Base-by-base conservation (phyloP, 92 coral and sea anemone species). In the Blastomussa wellsi region DNA sequence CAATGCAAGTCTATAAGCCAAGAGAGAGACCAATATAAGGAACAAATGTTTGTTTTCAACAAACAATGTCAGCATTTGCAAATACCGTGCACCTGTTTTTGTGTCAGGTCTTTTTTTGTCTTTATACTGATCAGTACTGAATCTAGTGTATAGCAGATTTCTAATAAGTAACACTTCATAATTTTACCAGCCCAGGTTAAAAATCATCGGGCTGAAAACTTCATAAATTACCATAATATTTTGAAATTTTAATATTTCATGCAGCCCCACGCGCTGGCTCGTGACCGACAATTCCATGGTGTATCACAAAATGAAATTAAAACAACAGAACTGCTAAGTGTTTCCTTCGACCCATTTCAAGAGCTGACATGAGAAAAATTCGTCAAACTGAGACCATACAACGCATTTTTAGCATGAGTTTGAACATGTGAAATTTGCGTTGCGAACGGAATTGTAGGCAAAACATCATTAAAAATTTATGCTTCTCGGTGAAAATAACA, bases 381-480 rank as follows among this genome's bases (percentile, higher is more conserved):
- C 5, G 15, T 0, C 28, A 57, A 57, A 57, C 0, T 57, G 0
- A 20, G 29, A n/a, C 20, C 20, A 5, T 33, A 19, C 17, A 33
- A 22, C 10, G 13, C 22, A 68, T 68, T 31, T 68, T 68, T 68
- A 7, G 20, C 12, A 68, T 31, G 0, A 9, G 33, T 33, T 15
- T 68, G 73, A 2, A 20, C 73, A 36, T 15, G 38, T 36, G 22
- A 33, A 28, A 28, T 36, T 41, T 19, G 38, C 42, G 41, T 17
- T 68, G 20, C 37, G 38, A 36, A 4, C 38, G 35, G 19, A 29
- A 68, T 24, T 68, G 22, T 32, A 0, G 73, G 73, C 22, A 31
- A 68, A 68, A 36, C 73, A 28, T 75, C 79, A 75, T 75, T 75
- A 16, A 75, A 44, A 75, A 75, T 75, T 75, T 26, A 26, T 44